Base-by-base conservation (phyloP, 1,140 invertebrate genomes). In the Latrodectus geometricus region DNA sequence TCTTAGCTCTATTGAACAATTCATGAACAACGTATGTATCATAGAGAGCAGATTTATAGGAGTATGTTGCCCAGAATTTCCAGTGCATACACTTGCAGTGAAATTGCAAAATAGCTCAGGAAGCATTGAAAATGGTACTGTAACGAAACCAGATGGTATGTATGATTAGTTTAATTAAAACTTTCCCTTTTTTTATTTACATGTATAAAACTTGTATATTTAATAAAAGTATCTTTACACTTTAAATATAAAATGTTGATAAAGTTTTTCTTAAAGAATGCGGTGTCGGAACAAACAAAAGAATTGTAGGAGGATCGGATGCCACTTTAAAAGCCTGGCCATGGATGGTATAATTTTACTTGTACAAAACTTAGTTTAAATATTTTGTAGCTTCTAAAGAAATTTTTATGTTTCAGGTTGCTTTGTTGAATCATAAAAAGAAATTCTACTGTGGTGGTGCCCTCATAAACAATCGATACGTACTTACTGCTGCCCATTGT, bases 251-350 rank as follows among this genome's bases (percentile, higher is more conserved):
- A 14, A 8, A 61, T 61, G 17, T 61, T 20, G 17, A 14, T 17
- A 21, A 17, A 73, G 15, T 15, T 75, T 79, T 65, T 68, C 35
- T 77, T 49, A 35, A 17, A 87, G 85, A 87, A 70, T 88, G 87
- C 73, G 87, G 87, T 9, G 48, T 88, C 4, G 74, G 73, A 9
- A 78, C 73, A 61, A 88, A 87, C 49, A 86, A 17, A 68, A 85
- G 93, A 76, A 92, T 95, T 35, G 92, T 93, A 4, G 94, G 94
- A 8, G 94, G 95, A 0, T 89, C 92, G 72, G 93, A 93, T 0
- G 94, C 94, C 0, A 93, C 94, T 89, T 93, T 94, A 0, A 93
- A 93, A 78, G 94, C 95, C 52, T 96, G 95, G 95, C 95, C 95
- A 0, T 96, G 96, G 96, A 95, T 96, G 93, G 95, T 93, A 0